Percentiles rank a stretch among this genome's conserved stretches.
These are phyloP conservation scores for Strigops habroptila DNA, from an alignment of 2,113 vertebrate genomes.

Conservation along the genomic window DNA sequence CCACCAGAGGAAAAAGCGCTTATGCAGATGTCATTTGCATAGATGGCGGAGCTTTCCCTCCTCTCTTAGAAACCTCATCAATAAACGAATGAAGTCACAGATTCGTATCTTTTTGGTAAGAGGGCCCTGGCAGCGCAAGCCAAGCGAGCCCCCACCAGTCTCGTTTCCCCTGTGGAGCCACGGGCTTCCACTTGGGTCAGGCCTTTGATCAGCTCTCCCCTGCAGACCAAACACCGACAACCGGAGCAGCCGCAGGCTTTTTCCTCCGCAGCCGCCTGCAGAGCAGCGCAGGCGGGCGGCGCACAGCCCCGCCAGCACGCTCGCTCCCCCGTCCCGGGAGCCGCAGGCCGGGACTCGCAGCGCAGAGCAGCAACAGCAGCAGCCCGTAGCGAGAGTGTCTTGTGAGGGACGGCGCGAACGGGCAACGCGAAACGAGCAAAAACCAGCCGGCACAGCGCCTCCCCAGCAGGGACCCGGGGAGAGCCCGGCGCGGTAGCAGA, in stretches of 20 bases:
- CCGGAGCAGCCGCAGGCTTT: rapidly evolving
- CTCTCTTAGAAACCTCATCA: neutral
- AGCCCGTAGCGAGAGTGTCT: rapidly evolving
- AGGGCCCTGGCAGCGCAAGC: neutral
- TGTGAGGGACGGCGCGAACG: rapidly evolving
- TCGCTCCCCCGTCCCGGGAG: too few relatives aligned
- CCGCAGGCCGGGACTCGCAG: rapidly evolving
- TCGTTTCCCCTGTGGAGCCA: neutral
- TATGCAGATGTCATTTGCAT: rapidly evolving
- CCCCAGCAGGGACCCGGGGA: rapidly evolving
- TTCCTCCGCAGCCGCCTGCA: neutral
- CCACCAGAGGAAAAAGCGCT: rapidly evolving
- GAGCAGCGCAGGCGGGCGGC: rapidly evolving
- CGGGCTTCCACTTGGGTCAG: rapidly evolving
- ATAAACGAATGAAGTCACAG: neutral
- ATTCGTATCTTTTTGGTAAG: rapidly evolving
- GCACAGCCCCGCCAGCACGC: rapidly evolving
- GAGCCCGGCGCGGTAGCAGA: neutral
- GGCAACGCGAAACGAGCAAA: rapidly evolving
- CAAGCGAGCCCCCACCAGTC: rapidly evolving
- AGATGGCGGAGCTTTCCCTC: neutral
- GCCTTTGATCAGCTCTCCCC: neutral
- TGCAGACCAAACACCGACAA: neutral
- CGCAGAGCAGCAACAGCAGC: rapidly evolving
- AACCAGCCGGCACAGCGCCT: rapidly evolving